Evolutionary conservation across 2,797 vertebrate genomes (phyloP), one percentile per base, ranked within the genome.

Genomic region (Botia kubotai): DNA sequence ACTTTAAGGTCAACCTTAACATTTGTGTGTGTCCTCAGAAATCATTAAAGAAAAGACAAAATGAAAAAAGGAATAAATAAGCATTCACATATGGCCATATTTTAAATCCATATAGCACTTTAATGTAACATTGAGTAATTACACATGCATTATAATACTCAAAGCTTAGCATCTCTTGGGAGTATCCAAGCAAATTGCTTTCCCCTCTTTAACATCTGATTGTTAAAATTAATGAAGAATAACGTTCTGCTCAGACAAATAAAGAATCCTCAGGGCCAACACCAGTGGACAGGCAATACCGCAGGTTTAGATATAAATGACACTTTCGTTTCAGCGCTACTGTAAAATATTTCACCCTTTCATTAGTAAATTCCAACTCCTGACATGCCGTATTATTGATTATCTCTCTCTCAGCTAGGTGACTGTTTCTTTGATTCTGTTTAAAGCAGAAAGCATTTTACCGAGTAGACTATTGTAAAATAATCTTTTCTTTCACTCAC

Each of bases 221-320:
- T 80, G 80, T 82, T 86, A 75, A 84, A 86, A 80, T 84, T 74
- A 80, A 82, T 75, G 69, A 69, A 63, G 80, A 81, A 81, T 75
- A 72, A 43, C 79, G 73, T 77, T 60, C 46, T 33, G 39, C 65
- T 71, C 12, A 4, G 60, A 48, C 62, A 36, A 68, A 75, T 43
- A 23, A 57, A 70, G 46, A 17, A 68, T n/a, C 17, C 39, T 63
- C 33, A 12, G 62, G 17, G 67, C 23, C 36, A 48, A 77, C 29
- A 71, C 66, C 48, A 80, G 66, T 13, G 21, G 3, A 23, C 11
- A 66, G 17, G 29, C 50, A 16, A 17, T 55, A 65, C 33, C 48
- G 52, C 50, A 39, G 36, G 21, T 36, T 78, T 46, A 50, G 58
- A 72, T 65, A 71, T 52, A 58, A 11, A 16, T 29, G 39, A 17